Base-by-base conservation (phyloP, 2,888 invertebrate genomes). In the Cinara cedri region DNA sequence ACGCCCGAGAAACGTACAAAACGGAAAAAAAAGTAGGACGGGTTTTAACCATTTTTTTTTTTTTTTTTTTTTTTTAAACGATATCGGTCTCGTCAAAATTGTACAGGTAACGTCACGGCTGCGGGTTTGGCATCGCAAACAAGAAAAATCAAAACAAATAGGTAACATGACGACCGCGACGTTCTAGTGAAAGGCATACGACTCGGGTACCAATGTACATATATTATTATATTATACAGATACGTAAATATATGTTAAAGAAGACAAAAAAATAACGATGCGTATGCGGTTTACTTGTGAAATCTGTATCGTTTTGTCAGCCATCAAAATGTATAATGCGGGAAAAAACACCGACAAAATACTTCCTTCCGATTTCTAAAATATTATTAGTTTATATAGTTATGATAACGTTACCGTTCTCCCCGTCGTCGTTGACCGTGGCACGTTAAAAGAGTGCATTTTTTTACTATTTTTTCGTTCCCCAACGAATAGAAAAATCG, bases 201-300 rank as follows among this genome's bases (percentile, higher is more conserved):
- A 34, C 34, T 6, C 34, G 34, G 19, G 14, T 57, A 14, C n/a
- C n/a, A n/a, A n/a, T n/a, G n/a, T n/a, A n/a, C n/a, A n/a, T n/a
- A n/a, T n/a, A n/a, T n/a, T n/a, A n/a, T n/a, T n/a, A n/a, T n/a
- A n/a, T n/a, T n/a, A n/a, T n/a, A n/a, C n/a, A n/a, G n/a, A n/a
- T n/a, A n/a, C n/a, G n/a, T n/a, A 3, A 10, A n/a, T 26, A 44
- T 65, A 19, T 21, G 10, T 60, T 19, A 63, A 44, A 46, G 21
- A 9, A 14, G n/a, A 68, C 49, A 3, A 46, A 4, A 60, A 46
- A 54, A 8, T 26, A 71, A 72, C 46, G 72, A 21, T 72, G 34
- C 34, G 34, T 72, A 46, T 49, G 72, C 46, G 72, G 72, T 60
- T 24, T 60, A 44, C 46, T 49, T 60, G 72, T 60, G 57, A 60